phyloP scores from a whole-genome alignment of 2,888 invertebrate genomes.

The Andrena trimmerana region DNA sequence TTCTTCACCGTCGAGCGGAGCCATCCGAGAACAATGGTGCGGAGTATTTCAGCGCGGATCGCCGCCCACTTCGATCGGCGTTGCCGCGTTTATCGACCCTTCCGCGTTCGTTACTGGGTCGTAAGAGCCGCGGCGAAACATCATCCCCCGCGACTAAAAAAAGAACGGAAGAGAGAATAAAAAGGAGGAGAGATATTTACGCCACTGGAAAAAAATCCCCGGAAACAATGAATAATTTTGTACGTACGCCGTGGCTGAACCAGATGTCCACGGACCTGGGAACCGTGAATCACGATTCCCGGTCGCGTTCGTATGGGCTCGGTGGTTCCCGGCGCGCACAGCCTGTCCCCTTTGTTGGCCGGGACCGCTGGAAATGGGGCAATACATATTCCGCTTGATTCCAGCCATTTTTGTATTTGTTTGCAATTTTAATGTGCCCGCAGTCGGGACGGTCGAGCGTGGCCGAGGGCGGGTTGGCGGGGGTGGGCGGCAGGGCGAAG shows the following conservation, averaged over 20 bases:
- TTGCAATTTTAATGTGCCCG: constrained; percentile 83
- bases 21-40: constrained; percentile 30
- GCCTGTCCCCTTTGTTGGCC: constrained; percentile 26
- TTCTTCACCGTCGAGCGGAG: constrained; percentile 27
- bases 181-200: neutral
- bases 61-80: constrained; percentile 29
- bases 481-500: constrained; percentile 38
- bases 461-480: constrained; percentile 25
- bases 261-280: constrained; percentile 14
- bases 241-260: neutral
- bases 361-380: constrained; percentile 70
- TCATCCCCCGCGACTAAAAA: neutral
- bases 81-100: constrained; percentile 13
- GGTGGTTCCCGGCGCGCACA: neutral
- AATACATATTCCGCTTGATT: constrained; percentile 78
- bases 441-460: constrained; percentile 58
- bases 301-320: constrained; percentile 4
- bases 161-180: neutral
- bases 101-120: constrained; percentile 31
- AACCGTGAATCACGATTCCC: neutral
- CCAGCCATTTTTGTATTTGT: constrained; percentile 79
- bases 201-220: constrained; percentile 4
- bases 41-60: constrained; percentile 35
- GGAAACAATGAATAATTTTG: constrained; percentile 43
- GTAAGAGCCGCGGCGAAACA: constrained; percentile 11